Base-by-base conservation (phyloP, 2,113 vertebrate genomes). In the Cyanocitta stelleri region DNA sequence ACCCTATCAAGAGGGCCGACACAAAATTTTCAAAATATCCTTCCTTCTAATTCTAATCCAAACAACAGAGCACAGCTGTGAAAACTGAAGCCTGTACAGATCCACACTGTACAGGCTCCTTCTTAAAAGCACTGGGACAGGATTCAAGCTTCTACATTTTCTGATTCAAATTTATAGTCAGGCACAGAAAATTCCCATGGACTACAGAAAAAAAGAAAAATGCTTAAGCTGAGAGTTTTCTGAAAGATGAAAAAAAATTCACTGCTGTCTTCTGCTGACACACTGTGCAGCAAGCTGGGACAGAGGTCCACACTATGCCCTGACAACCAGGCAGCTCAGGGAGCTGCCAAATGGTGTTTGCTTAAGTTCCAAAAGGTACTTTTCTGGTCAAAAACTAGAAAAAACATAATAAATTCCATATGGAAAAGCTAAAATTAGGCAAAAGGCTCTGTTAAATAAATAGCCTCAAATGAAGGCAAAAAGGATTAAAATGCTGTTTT, bases 31-130 rank as follows among this genome's bases (percentile, higher is more conserved):
- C 52, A 82, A 96, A 96, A 95, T 88, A 87, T 30, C 62, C 75
- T 89, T 93, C 79, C 87, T 95, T 93, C 91, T 95, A 86, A 83
- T 80, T 64, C 24, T 96, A 95, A 96, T 85, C 79, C 91, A 95
- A 97, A 95, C 81, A 95, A 95, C 82, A 79, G 54, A 74, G 88
- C 71, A 76, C 96, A 97, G 96, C 97, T 97, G 93, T 96, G 91
- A 91, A 97, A 97, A 97, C 83, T 32, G 72, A 91, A 95, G 64
- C 44, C 62, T 33, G 11, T 22, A 62, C 59, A 75, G 54, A 90
- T 67, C 43, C 6, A 1, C 1, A 1, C 77, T 74, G 29, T 8
- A 82, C 39, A 64, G 46, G 46, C 64, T 81, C 58, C 68, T 48
- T 58, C 87, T 54, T 83, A 49, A 79, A 93, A 86, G 46, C 66